phyloP scores from a whole-genome alignment of 2,113 vertebrate species.

The Lucifuga dentata region DNA sequence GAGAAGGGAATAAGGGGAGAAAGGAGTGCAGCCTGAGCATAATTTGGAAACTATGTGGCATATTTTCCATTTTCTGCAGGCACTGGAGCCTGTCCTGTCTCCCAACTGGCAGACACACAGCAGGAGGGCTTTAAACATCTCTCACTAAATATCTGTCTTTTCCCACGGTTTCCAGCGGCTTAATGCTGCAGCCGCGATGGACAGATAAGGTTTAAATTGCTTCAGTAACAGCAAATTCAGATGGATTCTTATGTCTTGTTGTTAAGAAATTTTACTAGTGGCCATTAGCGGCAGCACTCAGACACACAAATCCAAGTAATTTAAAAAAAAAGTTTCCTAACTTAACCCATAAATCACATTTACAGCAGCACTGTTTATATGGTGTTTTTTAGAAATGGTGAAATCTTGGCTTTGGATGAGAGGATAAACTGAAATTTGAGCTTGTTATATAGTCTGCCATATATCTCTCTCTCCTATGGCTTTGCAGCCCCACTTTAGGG shows the following conservation, averaged over 20 bases:
- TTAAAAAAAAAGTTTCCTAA: not conserved
- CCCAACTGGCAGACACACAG: conserved; percentile 69
- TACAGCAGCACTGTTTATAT: too few relatives aligned
- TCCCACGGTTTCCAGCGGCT: conserved; percentile 71
- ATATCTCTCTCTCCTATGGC: conserved; percentile 25
- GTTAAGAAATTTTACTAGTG: conserved; percentile 26
- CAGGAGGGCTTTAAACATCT: conserved; percentile 70
- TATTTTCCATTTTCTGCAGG: conserved; percentile 78
- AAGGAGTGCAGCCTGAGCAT: conserved; percentile 56
- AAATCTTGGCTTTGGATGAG: not conserved
- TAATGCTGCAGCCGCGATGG: conserved; percentile 14
- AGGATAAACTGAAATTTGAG: conserved; percentile 2
- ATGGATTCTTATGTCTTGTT: too few relatives aligned
- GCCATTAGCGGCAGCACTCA: conserved; percentile 13
- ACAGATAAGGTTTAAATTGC: conserved; percentile 6
- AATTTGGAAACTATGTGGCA: conserved; percentile 81
- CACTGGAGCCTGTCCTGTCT: conserved; percentile 69
- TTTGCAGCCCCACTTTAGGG: conserved; percentile 10
- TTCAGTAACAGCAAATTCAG: conserved; percentile 3
- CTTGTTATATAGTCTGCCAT: conserved; percentile 26
- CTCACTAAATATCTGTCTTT: conserved; percentile 58
- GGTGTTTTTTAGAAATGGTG: not conserved
- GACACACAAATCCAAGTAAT: not conserved
- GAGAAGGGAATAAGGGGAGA: conserved; percentile 51
- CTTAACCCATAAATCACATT: conserved; percentile 1